Evolutionary conservation across 2,888 invertebrate species (phyloP), one percentile per base, ranked within the genome.

Genomic region (Periphyllus acericola): DNA sequence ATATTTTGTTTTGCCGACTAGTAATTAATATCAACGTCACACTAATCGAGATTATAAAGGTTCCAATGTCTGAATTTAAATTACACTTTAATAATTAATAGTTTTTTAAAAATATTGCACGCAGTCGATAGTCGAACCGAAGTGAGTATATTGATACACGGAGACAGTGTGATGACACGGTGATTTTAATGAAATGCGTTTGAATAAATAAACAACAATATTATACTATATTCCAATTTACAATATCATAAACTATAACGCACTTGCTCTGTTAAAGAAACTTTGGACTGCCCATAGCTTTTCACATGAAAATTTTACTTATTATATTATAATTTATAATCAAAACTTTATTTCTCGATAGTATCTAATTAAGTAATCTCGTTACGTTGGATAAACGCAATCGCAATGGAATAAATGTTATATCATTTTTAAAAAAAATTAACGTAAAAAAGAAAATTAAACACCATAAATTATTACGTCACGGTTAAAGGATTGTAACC

Each of bases 11-110:
- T 72, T 52, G 52, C 55, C 55, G 55, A 21, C n/a, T 19, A 55
- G 29, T 74, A 83, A 83, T 74, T 72, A 83, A 72, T 83, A 83
- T 72, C 34, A 17, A 72, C 78, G 17, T 8, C 11, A 5, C 72
- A 55, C 32, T 52, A 72, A 72, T 82, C n/a, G 71, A 71, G 34
- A 34, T 36, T 29, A 74, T 83, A 34, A 74, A 83, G 52, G 34
- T 68, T 40, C 32, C 81, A 71, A 68, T 46, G 81, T 68, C 81
- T 14, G 71, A 82, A 60, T 46, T 32, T 32, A 21, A 82, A 46
- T 46, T 46, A 71, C 40, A 68, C n/a, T 36, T 80, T 21, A 3
- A 21, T 60, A 60, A 60, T 60, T 25, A n/a, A 60, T 66, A 74
- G 8, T 5, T 32, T 71, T 46, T n/a, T 40, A 36, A n/a, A 3